Base-by-base conservation (phyloP, 92 coral and sea anemone genomes). In the Epizoanthus illoricatus region DNA sequence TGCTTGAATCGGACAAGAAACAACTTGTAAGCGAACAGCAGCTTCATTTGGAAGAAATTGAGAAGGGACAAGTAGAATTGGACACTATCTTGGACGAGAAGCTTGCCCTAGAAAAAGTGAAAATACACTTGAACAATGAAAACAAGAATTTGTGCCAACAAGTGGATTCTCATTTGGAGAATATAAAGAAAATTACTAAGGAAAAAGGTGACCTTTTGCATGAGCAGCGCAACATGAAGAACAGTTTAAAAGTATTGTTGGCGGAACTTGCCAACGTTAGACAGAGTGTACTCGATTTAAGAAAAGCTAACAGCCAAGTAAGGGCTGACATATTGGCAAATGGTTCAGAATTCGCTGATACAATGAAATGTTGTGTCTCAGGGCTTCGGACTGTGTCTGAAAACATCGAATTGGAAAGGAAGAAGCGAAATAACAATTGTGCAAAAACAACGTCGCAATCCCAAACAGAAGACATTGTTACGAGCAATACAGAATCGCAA, bases 201-300 rank as follows among this genome's bases (percentile, higher is more conserved):
- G 84, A 86, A 52, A 93, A 91, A 43, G 79, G 85, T 10, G 66
- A 83, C 19, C 63, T 86, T 64, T 49, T 84, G 33, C 47, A 55
- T 41, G 88, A 90, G 13, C 84, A 88, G 23, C 65, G 82, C 7
- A 73, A 69, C 68, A 54, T 85, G 10, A 84, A 84, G 75, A 84
- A 71, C 19, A 85, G 71, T 39, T 79, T 93, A 62, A 73, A 74
- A 80, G 66, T 69, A 0, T 66, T 93, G 40, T 57, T 84, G 13
- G 57, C 76, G 66, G 94, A 93, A 20, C 90, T 93, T 65, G 71
- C 79, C 4, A 71, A 85, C 2, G 84, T 93, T 20, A 91, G 84
- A 85, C 86, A 88, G 56, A 84, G 83, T 24, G 94, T 81, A 18
- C 3, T 43, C 12, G 81, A 86, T 83, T 85, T 93, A 33, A 84